A percentile compares a stretch with the other conserved stretches of the same genome.
These are phyloP conservation scores for Zingel zingel DNA, from an alignment of 2,113 vertebrate species.

Conservation along the genomic window DNA sequence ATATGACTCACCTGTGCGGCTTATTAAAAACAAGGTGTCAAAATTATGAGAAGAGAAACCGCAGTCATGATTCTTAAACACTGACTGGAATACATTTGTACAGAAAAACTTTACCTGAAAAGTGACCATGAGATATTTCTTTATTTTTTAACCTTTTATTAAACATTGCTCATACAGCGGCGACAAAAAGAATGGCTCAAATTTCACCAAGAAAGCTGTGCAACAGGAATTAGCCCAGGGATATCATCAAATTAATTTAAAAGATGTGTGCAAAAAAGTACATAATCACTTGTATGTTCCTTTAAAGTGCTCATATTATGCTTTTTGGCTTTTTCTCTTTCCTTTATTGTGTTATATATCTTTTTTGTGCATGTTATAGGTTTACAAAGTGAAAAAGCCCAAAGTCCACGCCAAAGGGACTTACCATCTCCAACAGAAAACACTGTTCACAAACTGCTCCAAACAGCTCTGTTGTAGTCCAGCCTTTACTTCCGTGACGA, in stretches of 20 bases:
- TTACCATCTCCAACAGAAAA: no score
- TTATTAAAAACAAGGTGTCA: not conserved
- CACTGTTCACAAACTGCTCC: no score
- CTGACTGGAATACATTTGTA: not conserved
- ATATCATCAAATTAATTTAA: conserved; percentile 37
- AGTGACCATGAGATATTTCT: not conserved
- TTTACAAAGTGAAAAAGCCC: no score
- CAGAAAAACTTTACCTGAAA: not conserved
- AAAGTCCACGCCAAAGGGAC: no score
- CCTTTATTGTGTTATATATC: no score
- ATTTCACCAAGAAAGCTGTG: conserved; percentile 15
- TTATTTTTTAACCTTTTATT: not conserved
- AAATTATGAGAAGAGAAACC: not conserved
- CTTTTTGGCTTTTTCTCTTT: no score
- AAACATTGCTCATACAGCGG: not conserved
- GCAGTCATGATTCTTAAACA: not conserved
- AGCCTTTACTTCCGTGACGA: no score
- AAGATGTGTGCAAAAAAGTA: conserved; percentile 37
- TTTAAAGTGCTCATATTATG: no score
- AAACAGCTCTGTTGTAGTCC: no score
- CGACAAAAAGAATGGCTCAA: not conserved
- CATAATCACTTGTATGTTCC: conserved; percentile 32
- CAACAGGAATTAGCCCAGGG: conserved; percentile 17
- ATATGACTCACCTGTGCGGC: not conserved
- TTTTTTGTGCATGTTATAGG: no score